phyloP scores from a whole-genome alignment of 2,797 vertebrate genomes.

The Pseudochaenichthys georgianus region DNA sequence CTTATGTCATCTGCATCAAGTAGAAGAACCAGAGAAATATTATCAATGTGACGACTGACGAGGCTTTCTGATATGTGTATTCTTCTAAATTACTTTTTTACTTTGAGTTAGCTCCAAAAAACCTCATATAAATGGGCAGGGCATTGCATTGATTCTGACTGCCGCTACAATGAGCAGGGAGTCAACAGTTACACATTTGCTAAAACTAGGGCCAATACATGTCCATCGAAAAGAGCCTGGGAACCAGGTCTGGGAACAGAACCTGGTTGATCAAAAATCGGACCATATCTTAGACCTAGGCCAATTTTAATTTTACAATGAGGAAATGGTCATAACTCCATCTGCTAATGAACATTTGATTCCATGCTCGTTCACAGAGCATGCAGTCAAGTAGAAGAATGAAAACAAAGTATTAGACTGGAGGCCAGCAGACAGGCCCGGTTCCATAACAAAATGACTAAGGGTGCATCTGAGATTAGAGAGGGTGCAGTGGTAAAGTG shows the following conservation, averaged over 20 bases:
- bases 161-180: background rate
- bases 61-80: background rate
- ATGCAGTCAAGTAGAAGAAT: constrained; percentile 51
- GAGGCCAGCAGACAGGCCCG: background rate
- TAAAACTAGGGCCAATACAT: no score
- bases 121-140: background rate
- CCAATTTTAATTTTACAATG: no score
- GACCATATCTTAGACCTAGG: no score
- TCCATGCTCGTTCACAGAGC: constrained; percentile 28
- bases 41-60: background rate
- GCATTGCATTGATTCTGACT: background rate
- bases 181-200: background rate
- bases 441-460: no score
- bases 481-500: no score
- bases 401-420: constrained; percentile 8
- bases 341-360: constrained; percentile 4
- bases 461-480: no score
- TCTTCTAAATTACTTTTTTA: background rate
- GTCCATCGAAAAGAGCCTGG: no score
- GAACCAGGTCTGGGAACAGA: no score
- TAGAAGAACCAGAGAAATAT: background rate
- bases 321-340: no score
- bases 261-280: no score
- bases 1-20: background rate
- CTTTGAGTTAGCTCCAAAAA: background rate